Evolutionary conservation across 2,797 vertebrate species (phyloP).

Genomic region (Propithecus deckenii): DNA sequence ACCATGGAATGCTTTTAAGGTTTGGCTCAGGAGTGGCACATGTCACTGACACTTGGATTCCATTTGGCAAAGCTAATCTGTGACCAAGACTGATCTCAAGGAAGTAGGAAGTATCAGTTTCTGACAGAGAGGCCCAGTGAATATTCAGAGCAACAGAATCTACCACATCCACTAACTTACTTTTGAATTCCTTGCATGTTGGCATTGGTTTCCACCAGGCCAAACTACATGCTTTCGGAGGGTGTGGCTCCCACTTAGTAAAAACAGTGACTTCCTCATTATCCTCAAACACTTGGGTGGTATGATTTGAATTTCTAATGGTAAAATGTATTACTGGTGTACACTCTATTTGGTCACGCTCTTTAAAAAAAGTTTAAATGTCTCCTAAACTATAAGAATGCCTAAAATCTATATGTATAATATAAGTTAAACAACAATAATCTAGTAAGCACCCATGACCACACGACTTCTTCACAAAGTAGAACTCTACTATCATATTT

Average conservation of each 20-base stretch:
- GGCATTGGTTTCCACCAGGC: not conserved
- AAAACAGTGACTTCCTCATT: not conserved
- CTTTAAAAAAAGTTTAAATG: not conserved
- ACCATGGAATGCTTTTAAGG: not conserved
- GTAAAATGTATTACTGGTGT: not conserved
- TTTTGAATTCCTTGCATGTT: not conserved
- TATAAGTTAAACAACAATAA: not conserved
- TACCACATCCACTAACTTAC: not conserved
- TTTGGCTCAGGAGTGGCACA: not conserved
- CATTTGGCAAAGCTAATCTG: not conserved
- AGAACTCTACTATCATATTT: not conserved
- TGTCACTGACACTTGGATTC: not conserved
- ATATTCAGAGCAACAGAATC: not conserved
- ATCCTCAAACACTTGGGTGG: not conserved
- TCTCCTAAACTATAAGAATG: not conserved
- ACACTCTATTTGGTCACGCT: not conserved
- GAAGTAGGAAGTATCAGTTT: not conserved
- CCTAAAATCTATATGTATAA: not conserved
- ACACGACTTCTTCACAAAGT: not conserved
- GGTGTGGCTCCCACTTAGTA: not conserved
- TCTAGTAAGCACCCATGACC: not conserved
- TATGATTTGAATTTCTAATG: constrained; percentile 28
- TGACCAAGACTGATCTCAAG: not conserved
- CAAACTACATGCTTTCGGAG: not conserved
- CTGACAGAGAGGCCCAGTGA: not conserved